These are phyloP conservation scores for Promerops cafer DNA, from an alignment of 2,113 vertebrate species.

Conservation along the genomic window DNA sequence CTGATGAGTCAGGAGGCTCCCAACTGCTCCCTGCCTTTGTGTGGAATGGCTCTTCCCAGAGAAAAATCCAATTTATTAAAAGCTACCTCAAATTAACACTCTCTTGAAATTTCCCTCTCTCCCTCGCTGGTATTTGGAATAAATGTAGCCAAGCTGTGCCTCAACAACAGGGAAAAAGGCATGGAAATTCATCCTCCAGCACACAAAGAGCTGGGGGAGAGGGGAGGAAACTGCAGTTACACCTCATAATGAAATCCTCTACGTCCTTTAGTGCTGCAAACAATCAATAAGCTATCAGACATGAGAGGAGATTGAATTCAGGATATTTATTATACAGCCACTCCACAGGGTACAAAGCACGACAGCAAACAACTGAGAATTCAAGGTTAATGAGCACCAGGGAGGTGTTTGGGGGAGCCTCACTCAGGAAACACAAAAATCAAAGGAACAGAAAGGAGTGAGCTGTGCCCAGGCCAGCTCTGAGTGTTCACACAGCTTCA, in stretches of 20 bases:
- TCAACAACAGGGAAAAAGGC: background rate
- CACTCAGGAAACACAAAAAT: background rate
- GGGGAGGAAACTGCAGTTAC: background rate
- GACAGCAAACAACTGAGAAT: background rate
- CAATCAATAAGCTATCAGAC: constrained; percentile 10
- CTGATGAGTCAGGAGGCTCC: constrained; percentile 17
- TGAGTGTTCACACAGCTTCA: background rate
- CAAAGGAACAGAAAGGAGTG: background rate
- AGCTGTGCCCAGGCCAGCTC: background rate
- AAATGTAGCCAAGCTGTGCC: background rate
- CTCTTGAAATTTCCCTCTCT: background rate
- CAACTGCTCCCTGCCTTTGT: background rate
- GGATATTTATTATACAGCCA: background rate
- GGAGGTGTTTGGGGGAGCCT: background rate
- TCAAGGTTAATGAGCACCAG: background rate
- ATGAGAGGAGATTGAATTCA: background rate
- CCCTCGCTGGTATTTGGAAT: background rate
- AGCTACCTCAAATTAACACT: background rate
- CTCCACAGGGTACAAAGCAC: background rate
- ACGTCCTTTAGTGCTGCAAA: background rate
- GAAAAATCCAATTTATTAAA: background rate
- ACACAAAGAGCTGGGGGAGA: background rate
- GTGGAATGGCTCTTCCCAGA: background rate
- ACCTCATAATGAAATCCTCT: background rate
- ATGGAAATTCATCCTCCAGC: background rate